Base-by-base conservation (phyloP, 2,113 vertebrate genomes). In the Cranoglanis bouderius region DNA sequence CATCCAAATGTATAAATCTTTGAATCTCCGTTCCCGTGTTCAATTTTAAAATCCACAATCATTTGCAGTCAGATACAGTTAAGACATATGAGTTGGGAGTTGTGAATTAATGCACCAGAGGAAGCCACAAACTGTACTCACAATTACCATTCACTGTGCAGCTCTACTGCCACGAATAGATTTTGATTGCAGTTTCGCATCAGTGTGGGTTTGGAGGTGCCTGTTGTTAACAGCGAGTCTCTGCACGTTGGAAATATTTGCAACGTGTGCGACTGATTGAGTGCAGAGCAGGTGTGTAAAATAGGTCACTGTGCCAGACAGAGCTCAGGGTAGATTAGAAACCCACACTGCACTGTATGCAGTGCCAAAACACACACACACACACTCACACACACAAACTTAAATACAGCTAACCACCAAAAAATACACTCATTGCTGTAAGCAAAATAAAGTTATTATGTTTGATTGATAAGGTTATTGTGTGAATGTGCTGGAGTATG, bases 201-300 rank as follows among this genome's bases (percentile, higher is more conserved):
- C 7, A 78, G 83, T 14, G 43, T 21, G 29, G 40, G 35, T 59
- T 57, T n/a, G 49, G 43, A 85, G n/a, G 4, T 18, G 49, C 51
- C 0, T 21, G 51, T 40, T 40, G 61, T 46, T 29, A 67, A n/a
- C 40, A 2, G 51, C 0, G 13, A 26, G 85, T 86, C 70, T 86
- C 53, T 43, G 85, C 85, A 77, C 61, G 55, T 61, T 57, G 26
- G 26, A 86, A 59, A 86, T 75, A 75, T 53, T 74, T 86, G 32
- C 32, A 6, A 14, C 2, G 19, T 12, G 9, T 19, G 61, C 3
- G 40, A n/a, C 6, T 55, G 84, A 35, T 6, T 4, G 12, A 35
- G 21, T 38, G 51, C 13, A 35, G 12, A 75, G 53, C 74, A 67
- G 55, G 51, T 74, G 53, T 77, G 85, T 21, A 59, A 86, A 75